Evolutionary conservation across 2,797 vertebrate genomes (phyloP), one percentile per base, ranked within the genome.

Genomic region (Esox masquinongy): DNA sequence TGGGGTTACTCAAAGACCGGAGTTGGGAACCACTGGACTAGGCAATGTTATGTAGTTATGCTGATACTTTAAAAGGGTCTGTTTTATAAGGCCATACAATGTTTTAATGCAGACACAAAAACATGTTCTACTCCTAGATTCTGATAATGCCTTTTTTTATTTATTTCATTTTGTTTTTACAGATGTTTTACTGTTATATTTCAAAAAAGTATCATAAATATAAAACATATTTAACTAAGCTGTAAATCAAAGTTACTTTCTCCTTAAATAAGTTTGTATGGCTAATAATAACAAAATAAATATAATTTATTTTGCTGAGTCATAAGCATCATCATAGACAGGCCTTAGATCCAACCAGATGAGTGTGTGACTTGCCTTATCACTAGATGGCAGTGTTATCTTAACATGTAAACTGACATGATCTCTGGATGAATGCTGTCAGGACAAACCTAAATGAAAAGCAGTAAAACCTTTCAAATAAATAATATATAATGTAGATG

Each of bases 381-480:
- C 92, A 91, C 87, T 84, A 90, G 92, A 83, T 90, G 92, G 82
- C 91, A 88, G 80, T 80, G 80, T 88, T 79, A 82, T 47, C 24
- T 59, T 39, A 47, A 72, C 77, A 17, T 0, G 39, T 78, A 31
- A 9, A 50, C 50, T 70, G 22, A 34, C 0, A 34, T 68, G 31
- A 29, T 81, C 77, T 73, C 24, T 36, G 43, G 36, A 72, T 72
- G 70, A 72, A n/a, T 5, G 39, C 26, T 53, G 64, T 84, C 16
- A 66, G 29, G 15, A 66, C 26, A 3, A 66, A 66, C 29, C 2
- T 17, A 66, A 6, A 66, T 66, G 14, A 66, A 66, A 34, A 17
- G 14, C 29, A 34, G 24, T 66, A 31, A 16, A 31, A 47, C 43
- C 9, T 39, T 47, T 47, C 43, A 66, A 34, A 19, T 29, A 34